Conservation (phyloP, 1,140 invertebrate species). For the Euura saliciscinereae region DNA sequence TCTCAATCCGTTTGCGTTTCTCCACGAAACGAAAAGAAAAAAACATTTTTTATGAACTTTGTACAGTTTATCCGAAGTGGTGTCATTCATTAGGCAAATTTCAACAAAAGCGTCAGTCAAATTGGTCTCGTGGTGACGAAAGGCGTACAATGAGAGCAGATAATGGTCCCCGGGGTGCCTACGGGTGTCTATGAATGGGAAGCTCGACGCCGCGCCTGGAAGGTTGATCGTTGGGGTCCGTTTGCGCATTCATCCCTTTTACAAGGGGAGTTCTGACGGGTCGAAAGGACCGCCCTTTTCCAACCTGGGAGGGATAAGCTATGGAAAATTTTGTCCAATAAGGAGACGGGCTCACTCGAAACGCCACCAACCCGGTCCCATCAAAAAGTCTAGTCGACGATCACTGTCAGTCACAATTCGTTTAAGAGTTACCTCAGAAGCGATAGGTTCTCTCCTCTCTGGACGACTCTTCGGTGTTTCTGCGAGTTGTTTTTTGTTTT, state of each 20-base stretch:
- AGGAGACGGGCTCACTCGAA: background rate
- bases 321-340: conserved; percentile 41
- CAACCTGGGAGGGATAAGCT: conserved; percentile 32
- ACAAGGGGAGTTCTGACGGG: background rate
- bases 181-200: conserved; percentile 22
- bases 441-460: conserved; percentile 4
- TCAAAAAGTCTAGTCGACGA: conserved; percentile 44
- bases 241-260: conserved; percentile 1
- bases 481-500: background rate
- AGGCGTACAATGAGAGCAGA: conserved; percentile 24
- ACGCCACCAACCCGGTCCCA: conserved; percentile 30
- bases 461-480: background rate
- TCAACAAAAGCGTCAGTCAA: conserved; percentile 25
- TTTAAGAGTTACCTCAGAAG: conserved; percentile 29
- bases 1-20: background rate
- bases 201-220: background rate
- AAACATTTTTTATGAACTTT: too few species aligned
- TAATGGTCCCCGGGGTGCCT: conserved; percentile 30
- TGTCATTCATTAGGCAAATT: conserved; percentile 31
- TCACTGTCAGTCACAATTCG: conserved; percentile 46
- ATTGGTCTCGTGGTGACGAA: conserved; percentile 31
- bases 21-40: too few species aligned
- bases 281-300: conserved; percentile 40
- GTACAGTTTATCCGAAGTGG: background rate
- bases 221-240: background rate